phyloP scores from a whole-genome alignment of 1,140 invertebrate species.

The Hypsibius dujardini region DNA sequence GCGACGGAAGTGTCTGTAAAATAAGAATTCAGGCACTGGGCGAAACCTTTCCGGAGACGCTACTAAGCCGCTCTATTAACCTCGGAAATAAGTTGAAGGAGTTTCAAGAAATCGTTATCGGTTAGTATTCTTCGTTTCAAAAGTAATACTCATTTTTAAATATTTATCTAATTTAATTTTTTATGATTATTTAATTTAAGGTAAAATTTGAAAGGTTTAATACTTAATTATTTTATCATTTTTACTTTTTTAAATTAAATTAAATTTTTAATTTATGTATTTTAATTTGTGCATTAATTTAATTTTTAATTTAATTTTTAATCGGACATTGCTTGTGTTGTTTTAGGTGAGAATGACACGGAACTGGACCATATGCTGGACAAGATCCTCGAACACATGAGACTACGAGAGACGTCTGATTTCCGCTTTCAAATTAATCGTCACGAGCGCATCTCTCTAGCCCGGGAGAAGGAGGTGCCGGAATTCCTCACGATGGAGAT shows the following conservation, averaged over 20 bases:
- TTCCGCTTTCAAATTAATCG: not conserved
- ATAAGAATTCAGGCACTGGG: not conserved
- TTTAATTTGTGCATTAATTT: too few relatives aligned
- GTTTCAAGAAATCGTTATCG: not conserved
- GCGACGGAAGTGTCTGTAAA: constrained; percentile 5
- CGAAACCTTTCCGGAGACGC: not conserved
- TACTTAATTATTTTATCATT: too few relatives aligned
- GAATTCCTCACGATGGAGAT: not conserved
- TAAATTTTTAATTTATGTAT: too few relatives aligned
- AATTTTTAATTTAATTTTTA: too few relatives aligned
- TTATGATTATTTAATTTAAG: too few relatives aligned
- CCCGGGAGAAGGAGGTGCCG: not conserved
- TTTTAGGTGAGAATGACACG: not conserved
- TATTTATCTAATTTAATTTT: too few relatives aligned
- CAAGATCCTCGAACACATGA: constrained; percentile 12
- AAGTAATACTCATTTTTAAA: too few relatives aligned
- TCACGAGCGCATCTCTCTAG: not conserved
- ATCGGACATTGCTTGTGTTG: not conserved
- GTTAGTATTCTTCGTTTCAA: too few relatives aligned
- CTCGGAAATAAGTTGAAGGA: not conserved
- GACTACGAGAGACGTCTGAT: not conserved
- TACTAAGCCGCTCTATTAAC: not conserved
- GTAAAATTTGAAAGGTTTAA: too few relatives aligned
- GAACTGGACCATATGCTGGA: constrained; percentile 16
- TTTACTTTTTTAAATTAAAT: too few relatives aligned